These are phyloP conservation scores for Carpatolechia fugitivella DNA, from an alignment of 2,888 invertebrate species.

Conservation along the genomic window DNA sequence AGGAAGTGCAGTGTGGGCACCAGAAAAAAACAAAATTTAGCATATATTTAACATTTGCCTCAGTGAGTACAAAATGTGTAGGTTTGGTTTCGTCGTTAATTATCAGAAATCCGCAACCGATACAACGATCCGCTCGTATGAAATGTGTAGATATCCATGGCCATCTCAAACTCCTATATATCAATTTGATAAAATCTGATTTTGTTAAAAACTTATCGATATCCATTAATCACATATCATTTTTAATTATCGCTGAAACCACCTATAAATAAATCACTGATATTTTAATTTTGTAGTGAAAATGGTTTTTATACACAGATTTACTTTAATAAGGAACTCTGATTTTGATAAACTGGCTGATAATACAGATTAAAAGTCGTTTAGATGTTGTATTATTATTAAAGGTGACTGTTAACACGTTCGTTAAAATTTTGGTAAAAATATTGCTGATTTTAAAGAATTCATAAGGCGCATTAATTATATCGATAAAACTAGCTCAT, in stretches of 20 bases:
- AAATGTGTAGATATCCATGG: slow-evolving; percentile 13
- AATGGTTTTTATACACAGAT: slow-evolving; percentile 11
- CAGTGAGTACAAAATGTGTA: not conserved
- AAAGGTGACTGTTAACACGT: slow-evolving; percentile 10
- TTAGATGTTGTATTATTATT: slow-evolving; percentile 21
- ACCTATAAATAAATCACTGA: slow-evolving; percentile 6
- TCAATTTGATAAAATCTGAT: slow-evolving; percentile 14
- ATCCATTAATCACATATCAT: slow-evolving; percentile 13
- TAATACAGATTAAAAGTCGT: slow-evolving; percentile 25
- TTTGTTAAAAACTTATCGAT: slow-evolving; percentile 15
- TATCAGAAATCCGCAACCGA: slow-evolving; percentile 6
- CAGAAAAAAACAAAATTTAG: slow-evolving; percentile 4
- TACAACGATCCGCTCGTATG: slow-evolving; percentile 8
- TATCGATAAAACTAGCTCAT: slow-evolving; percentile 9
- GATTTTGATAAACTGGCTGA: slow-evolving; percentile 17
- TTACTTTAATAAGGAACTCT: not conserved
- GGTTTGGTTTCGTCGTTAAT: slow-evolving; percentile 8
- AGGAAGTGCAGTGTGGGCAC: slow-evolving; percentile 7
- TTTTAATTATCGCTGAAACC: not conserved
- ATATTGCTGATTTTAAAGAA: slow-evolving; percentile 10
- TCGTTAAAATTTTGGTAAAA: slow-evolving; percentile 8
- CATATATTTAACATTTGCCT: not conserved
- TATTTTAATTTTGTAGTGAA: not conserved
- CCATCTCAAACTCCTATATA: slow-evolving; percentile 12
- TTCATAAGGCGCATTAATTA: slow-evolving; percentile 11